These are phyloP conservation scores for Melikaiella ostensackeni DNA, from an alignment of 2,888 invertebrate species.

Conservation along the genomic window DNA sequence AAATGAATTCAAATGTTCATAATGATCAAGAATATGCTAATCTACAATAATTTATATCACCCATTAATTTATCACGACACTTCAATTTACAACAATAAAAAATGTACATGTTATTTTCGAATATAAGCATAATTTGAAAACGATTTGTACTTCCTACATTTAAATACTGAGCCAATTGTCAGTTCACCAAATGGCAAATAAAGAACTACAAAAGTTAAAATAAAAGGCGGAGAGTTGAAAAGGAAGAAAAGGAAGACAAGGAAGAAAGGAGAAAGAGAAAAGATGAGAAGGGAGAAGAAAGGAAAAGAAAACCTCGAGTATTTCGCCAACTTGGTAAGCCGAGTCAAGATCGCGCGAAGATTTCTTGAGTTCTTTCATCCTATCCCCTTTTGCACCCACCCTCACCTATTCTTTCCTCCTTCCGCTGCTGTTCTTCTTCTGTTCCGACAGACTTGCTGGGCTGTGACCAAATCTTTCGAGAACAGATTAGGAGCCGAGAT, in stretches of 20 bases:
- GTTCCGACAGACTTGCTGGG: conserved; percentile 24
- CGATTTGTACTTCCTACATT: background rate
- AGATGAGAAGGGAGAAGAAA: conserved; percentile 2
- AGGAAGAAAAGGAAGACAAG: conserved; percentile 34
- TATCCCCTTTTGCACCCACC: conserved; percentile 44
- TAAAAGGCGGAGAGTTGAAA: conserved; percentile 32
- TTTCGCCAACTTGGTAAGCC: conserved; percentile 74
- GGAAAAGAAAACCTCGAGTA: conserved; percentile 63
- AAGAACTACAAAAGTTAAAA: conserved; percentile 29
- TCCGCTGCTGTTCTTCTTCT: conserved; percentile 41
- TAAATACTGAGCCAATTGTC: background rate
- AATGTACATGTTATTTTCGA: no score
- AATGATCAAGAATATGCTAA: no score
- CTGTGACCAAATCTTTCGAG: conserved; percentile 46
- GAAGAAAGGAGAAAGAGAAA: conserved; percentile 24
- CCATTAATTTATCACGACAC: no score
- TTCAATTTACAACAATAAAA: no score
- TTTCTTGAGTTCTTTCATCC: conserved; percentile 58
- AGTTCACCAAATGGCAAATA: background rate
- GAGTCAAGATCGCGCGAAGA: conserved; percentile 70
- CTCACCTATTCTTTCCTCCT: conserved; percentile 42
- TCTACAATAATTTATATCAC: no score
- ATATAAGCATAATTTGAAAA: no score
- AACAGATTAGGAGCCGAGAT: conserved; percentile 55
- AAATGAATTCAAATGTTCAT: no score